A percentile compares a stretch with the other conserved stretches of the same genome.
These are phyloP conservation scores for Zosterops lateralis DNA, from an alignment of 2,113 vertebrate species.

Conservation along the genomic window DNA sequence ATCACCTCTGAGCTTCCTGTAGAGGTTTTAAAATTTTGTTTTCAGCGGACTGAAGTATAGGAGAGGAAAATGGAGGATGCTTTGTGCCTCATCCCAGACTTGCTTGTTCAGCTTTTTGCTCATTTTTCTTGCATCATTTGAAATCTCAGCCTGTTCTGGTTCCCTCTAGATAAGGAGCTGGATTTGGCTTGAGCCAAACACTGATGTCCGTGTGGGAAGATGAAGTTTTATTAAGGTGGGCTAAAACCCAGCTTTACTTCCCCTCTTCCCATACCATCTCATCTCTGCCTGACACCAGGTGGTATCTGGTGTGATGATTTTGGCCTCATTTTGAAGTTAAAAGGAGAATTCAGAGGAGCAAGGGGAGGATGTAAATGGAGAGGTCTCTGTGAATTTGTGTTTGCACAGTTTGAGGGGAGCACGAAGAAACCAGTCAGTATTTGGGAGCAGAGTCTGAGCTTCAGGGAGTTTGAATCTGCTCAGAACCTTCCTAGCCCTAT, in stretches of 20 bases:
- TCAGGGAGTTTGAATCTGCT: slow-evolving; percentile 27
- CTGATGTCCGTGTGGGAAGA: not conserved
- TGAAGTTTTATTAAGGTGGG: not conserved
- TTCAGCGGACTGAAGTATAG: not conserved
- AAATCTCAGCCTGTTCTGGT: not conserved
- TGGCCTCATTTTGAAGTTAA: not conserved
- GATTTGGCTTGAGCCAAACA: not conserved
- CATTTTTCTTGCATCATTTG: not conserved
- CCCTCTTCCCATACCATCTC: not conserved
- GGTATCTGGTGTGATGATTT: not conserved
- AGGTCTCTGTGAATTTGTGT: not conserved
- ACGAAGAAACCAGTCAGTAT: not conserved
- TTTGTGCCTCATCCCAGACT: not conserved
- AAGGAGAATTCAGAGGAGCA: not conserved
- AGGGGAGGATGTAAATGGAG: not conserved
- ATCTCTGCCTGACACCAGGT: not conserved
- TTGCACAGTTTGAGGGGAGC: not conserved
- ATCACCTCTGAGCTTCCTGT: not conserved
- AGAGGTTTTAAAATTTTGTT: not conserved
- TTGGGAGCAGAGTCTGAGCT: not conserved
- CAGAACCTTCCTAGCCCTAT: slow-evolving; percentile 50
- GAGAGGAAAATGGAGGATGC: not conserved
- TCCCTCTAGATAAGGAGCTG: not conserved
- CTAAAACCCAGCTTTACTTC: not conserved
- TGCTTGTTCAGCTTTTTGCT: not conserved